Conservation (phyloP, 2,797 vertebrate genomes). For the Channallabes apus region DNA sequence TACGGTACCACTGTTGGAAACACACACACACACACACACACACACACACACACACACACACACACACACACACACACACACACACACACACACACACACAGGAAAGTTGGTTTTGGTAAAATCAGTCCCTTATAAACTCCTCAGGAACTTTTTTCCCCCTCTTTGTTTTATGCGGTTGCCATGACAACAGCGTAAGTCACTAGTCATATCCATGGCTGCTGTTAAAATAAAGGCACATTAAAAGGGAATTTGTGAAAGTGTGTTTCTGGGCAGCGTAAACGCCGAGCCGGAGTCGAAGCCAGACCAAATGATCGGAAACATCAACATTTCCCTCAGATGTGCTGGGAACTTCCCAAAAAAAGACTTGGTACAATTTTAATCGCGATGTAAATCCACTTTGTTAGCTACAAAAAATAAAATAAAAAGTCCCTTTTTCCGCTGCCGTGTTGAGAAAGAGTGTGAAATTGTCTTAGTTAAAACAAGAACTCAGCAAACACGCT, state of each 20-base stretch:
- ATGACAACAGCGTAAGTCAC: background rate
- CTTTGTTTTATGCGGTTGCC: background rate
- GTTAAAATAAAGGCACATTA: background rate
- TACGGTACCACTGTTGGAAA: background rate
- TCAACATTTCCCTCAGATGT: background rate
- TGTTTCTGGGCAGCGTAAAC: background rate
- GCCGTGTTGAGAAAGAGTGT: background rate
- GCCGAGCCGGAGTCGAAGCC: background rate
- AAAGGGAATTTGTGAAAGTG: background rate
- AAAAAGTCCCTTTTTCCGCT: background rate
- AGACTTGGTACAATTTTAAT: background rate
- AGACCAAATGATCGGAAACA: background rate
- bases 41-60: background rate
- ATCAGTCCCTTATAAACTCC: background rate
- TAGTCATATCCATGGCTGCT: background rate
- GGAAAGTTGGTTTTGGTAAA: background rate
- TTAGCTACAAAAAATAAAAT: too few species aligned
- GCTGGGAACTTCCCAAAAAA: background rate
- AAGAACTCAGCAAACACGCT: too few species aligned
- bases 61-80: constrained; percentile 4
- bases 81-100: background rate
- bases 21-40: constrained; percentile 2
- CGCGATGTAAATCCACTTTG: background rate
- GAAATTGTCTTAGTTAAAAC: background rate
- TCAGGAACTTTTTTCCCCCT: background rate